Base-by-base conservation (phyloP, 37 sponge, comb jelly and placozoan species). In the Petrosia ficiformis region DNA sequence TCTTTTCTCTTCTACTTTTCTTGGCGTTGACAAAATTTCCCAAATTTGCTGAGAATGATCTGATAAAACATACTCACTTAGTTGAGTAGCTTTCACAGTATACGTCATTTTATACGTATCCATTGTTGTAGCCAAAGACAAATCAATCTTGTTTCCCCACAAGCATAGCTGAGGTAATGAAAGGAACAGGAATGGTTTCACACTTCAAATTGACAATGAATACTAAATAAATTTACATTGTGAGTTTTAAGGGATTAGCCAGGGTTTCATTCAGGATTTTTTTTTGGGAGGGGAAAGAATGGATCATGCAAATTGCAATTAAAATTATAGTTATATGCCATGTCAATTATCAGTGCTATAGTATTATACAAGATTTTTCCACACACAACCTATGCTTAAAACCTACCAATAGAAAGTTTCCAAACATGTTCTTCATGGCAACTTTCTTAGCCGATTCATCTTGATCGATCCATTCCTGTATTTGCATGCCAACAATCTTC, bases 121-220 rank as follows among this genome's bases (percentile, higher is more conserved):
- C 56, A 78, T 67, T 1, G 86, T 82, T 30, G 83, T 85, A 41
- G 93, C 71, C 85, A 96, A 84, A 16, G 94, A 95, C 44, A 99
- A 89, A 60, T 99, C 99, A 39, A 87, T 84, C 75, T 88, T 95
- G 78, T 99, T 99, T 24, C 99, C 99, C 99, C 99, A 99, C 71
- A 99, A 79, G 25, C 87, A 93, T 4, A 93, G 69, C 95, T 99
- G 81, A 5, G 42, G 1, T 44, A 69, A 59, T 3, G 58, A 44
- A 22, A 24, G 33, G 19, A 71, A 24, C n/a, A 37, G 43, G 75
- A 2, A 39, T 6, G n/a, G n/a, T n/a, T n/a, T n/a, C n/a, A n/a
- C n/a, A n/a, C n/a, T n/a, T n/a, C n/a, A n/a, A n/a, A n/a, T n/a
- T n/a, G n/a, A n/a, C n/a, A n/a, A n/a, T n/a, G n/a, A n/a, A n/a